Evolutionary conservation across 2,797 vertebrate species (phyloP).

Genomic region (Chromis chromis): DNA sequence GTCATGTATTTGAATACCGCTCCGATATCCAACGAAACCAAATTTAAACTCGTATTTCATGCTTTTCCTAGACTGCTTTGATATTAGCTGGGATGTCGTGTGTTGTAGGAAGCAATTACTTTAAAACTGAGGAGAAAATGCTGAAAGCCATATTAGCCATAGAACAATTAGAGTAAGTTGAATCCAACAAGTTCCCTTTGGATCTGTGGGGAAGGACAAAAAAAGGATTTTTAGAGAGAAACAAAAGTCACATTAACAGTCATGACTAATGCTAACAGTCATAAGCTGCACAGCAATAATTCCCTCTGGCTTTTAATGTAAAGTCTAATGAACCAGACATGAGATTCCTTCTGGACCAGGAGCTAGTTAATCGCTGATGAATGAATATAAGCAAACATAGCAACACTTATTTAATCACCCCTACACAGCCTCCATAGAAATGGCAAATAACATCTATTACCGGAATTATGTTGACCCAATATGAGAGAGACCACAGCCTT

Average conservation of each 20-base stretch:
- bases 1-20: constrained; percentile 23
- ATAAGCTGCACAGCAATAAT: constrained; percentile 55
- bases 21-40: constrained; percentile 41
- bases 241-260: constrained; percentile 43
- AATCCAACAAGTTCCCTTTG: constrained; percentile 36
- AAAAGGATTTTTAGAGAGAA: constrained; percentile 29
- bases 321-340: constrained; percentile 72
- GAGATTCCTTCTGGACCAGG: constrained; percentile 63
- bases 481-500: constrained; percentile 56
- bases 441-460: constrained; percentile 83
- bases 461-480: constrained; percentile 73
- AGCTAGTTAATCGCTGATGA: constrained; percentile 80
- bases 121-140: constrained; percentile 34
- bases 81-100: constrained; percentile 25
- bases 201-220: constrained; percentile 21
- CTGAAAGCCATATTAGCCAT: constrained; percentile 7
- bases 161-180: constrained; percentile 9
- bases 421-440: constrained; percentile 55
- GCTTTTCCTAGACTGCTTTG: constrained; percentile 33
- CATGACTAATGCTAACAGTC: constrained; percentile 62
- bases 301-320: constrained; percentile 70
- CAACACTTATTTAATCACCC: constrained; percentile 75
- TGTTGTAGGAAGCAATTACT: constrained; percentile 33
- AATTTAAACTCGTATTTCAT: constrained; percentile 46
- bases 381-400: constrained; percentile 77